Evolutionary conservation across 2,113 vertebrate genomes (phyloP).

Genomic region (Eudyptes chrysolophus): DNA sequence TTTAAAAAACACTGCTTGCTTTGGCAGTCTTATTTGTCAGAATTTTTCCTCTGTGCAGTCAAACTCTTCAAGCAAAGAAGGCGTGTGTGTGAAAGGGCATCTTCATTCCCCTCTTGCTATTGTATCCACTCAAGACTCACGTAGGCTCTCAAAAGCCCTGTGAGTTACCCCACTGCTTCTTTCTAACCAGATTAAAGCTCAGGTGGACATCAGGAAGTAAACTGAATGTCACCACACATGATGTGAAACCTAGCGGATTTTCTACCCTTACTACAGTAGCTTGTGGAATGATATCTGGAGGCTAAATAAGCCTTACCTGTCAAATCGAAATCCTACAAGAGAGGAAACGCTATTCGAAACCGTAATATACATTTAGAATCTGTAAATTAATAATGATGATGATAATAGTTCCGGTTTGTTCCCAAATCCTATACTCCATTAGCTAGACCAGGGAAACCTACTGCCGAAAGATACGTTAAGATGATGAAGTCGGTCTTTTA

Average conservation of each 20-base stretch:
- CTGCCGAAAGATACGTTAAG: neutral
- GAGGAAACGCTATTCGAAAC: neutral
- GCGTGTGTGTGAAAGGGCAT: neutral
- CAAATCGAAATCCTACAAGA: neutral
- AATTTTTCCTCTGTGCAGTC: neutral
- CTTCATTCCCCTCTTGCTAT: neutral
- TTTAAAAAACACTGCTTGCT: neutral
- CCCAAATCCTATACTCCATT: neutral
- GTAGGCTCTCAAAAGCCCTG: neutral
- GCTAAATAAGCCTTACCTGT: neutral
- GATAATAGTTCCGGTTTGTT: neutral
- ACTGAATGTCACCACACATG: neutral
- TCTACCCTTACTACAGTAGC: neutral
- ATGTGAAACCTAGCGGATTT: neutral
- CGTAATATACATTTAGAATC: neutral
- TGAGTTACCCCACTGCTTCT: neutral
- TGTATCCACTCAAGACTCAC: neutral
- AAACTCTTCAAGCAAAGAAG: neutral
- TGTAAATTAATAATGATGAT: neutral
- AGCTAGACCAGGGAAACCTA: neutral
- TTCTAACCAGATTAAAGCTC: neutral
- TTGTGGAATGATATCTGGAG: neutral
- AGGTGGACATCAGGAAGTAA: neutral
- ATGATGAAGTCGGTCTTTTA: neutral
- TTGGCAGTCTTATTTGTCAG: neutral